Evolutionary conservation across 2,888 invertebrate genomes (phyloP).

Genomic region (Drosophila prolongata): DNA sequence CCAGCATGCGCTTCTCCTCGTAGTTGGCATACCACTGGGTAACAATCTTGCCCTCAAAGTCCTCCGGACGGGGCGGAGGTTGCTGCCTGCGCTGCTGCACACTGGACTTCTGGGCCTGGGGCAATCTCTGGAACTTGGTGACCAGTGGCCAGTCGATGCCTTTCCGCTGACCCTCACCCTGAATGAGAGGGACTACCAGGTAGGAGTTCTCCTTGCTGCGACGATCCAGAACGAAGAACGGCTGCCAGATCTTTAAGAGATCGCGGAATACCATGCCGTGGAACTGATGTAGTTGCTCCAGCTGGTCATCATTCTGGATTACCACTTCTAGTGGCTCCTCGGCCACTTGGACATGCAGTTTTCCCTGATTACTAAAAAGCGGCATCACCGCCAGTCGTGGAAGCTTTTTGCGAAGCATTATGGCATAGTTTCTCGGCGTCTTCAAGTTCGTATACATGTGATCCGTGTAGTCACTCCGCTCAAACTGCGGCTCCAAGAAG

Average conservation of each 20-base stretch:
- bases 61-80: constrained; percentile 85
- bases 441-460: constrained; percentile 66
- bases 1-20: constrained; percentile 87
- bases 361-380: constrained; percentile 89
- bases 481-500: constrained; percentile 86
- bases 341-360: constrained; percentile 83
- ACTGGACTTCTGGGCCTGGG: constrained; percentile 79
- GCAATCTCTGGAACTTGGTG: constrained; percentile 84
- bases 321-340: constrained; percentile 85
- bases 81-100: constrained; percentile 85
- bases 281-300: constrained; percentile 87
- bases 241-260: constrained; percentile 87
- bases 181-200: constrained; percentile 85
- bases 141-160: constrained; percentile 88
- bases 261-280: constrained; percentile 91
- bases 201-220: constrained; percentile 86
- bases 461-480: constrained; percentile 85
- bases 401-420: constrained; percentile 87
- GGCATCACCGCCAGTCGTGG: constrained; percentile 89
- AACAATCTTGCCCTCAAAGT: constrained; percentile 90
- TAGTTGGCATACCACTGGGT: constrained; percentile 92
- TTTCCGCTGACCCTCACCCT: constrained; percentile 68
- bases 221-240: constrained; percentile 87
- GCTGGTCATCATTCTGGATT: constrained; percentile 85
- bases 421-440: constrained; percentile 86